Conservation (phyloP, 2,113 vertebrate species). For the Romanogobio albipinnatus region DNA sequence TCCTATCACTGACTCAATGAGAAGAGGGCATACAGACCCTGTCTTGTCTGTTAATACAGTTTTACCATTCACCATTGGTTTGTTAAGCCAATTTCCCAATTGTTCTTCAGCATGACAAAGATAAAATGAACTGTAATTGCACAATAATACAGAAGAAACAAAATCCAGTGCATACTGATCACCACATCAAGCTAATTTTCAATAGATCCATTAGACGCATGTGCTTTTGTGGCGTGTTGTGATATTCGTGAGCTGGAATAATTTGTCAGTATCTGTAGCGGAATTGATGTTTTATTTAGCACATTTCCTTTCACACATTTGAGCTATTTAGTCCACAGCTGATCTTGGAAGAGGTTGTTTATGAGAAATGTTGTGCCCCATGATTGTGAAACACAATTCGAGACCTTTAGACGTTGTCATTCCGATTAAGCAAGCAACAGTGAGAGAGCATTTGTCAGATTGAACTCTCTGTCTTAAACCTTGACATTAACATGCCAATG, state of each 20-base stretch:
- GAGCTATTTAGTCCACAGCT: not conserved
- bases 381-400: conserved; percentile 11
- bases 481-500: not conserved
- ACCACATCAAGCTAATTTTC: not conserved
- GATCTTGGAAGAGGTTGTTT: not conserved
- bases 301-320: not conserved
- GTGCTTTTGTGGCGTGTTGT: not conserved
- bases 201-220: not conserved
- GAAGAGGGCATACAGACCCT: no score
- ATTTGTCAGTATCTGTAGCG: not conserved
- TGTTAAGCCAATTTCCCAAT: conserved; percentile 25
- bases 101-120: not conserved
- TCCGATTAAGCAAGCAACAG: conserved; percentile 36
- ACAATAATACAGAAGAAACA: not conserved
- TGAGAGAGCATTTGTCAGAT: conserved; percentile 27
- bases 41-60: not conserved
- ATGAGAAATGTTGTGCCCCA: not conserved
- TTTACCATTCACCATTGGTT: not conserved
- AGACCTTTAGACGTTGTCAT: conserved; percentile 15
- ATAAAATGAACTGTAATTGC: not conserved
- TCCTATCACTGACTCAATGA: not conserved
- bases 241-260: not conserved
- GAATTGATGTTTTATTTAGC: not conserved
- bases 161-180: not conserved
- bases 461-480: not conserved